These are phyloP conservation scores for Gnathonemus echidnorhynchus DNA, from an alignment of 2,113 vertebrate genomes.

Conservation along the genomic window DNA sequence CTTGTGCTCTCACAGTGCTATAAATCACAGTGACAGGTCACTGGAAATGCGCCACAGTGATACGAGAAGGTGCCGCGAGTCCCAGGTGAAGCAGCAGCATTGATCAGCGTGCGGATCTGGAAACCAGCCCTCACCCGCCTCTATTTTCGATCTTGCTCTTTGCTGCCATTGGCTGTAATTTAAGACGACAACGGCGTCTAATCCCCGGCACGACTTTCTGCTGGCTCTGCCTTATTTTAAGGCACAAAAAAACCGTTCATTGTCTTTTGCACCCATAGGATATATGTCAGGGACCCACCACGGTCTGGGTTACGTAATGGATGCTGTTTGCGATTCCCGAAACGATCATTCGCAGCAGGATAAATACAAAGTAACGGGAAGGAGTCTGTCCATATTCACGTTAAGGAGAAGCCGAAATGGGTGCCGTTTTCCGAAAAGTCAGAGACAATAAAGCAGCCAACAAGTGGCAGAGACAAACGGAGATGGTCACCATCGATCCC, in stretches of 20 bases:
- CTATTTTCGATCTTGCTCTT: slow-evolving; percentile 40
- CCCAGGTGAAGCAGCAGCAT: slow-evolving; percentile 38
- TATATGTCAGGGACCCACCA: not conserved
- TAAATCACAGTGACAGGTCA: slow-evolving; percentile 55
- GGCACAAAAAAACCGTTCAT: slow-evolving; percentile 28
- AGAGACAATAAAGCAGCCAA: not conserved
- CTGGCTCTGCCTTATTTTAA: slow-evolving; percentile 38
- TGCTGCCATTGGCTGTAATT: slow-evolving; percentile 39
- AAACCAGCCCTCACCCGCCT: slow-evolving; percentile 42
- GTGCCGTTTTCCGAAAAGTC: not conserved
- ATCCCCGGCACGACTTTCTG: slow-evolving; percentile 39
- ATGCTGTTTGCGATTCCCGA: not conserved
- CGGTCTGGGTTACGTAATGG: not conserved
- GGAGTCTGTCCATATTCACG: not conserved
- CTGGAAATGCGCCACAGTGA: slow-evolving; percentile 39
- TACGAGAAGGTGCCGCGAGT: slow-evolving; percentile 38
- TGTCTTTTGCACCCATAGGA: not conserved
- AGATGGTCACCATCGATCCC: not conserved
- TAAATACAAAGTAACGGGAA: not conserved
- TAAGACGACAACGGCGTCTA: slow-evolving; percentile 17
- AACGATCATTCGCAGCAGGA: not conserved
- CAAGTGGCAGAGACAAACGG: not conserved
- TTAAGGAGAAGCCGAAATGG: not conserved
- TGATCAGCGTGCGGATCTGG: slow-evolving; percentile 40
- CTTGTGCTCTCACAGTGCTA: slow-evolving; percentile 51